Evolutionary conservation across 2,113 vertebrate genomes (phyloP), one percentile per base, ranked within the genome.

Genomic region (Chitala chitala): DNA sequence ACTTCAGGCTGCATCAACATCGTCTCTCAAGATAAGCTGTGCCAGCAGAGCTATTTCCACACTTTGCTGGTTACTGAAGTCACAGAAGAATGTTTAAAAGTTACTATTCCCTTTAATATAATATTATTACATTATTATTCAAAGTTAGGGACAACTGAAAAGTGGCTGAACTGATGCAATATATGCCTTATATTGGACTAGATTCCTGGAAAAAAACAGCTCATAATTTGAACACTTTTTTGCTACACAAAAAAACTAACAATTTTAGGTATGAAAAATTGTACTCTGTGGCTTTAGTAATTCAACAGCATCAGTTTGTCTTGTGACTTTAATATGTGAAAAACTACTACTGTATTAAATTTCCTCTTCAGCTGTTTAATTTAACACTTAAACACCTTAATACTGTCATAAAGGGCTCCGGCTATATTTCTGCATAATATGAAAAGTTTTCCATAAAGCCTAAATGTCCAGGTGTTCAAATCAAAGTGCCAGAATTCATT

Each of bases 101-200:
- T 20, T 63, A n/a, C 38, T 61, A n/a, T 59, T 22, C 54, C 20
- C 31, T 63, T 61, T 56, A 56, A 10, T 63, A 63, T 63, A 36
- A 63, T 20, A 63, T 33, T 24, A 36, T 36, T 20, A 36, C 38
- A 63, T 38, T 63, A 33, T 63, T 63, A 63, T 38, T 63, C 33
- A 15, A 63, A 63, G 33, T n/a, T n/a, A n/a, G n/a, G n/a, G n/a
- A n/a, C n/a, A n/a, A n/a, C 33, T 63, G 59, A 29, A 38, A 33
- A 59, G 29, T 6, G 31, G 3, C 17, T 63, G 59, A 33, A 36
- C 33, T 63, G 31, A 38, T n/a, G 17, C 59, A n/a, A 63, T n/a
- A 36, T 20, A 20, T 22, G 17, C 38, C 20, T 38, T 63, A 38
- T 17, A 63, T 33, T 63, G 17, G 31, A 63, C 33, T 63, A 63